Percentiles rank a stretch among this genome's conserved stretches.
Evolutionary conservation across 2,797 vertebrate species (phyloP).

Genomic region (Coregonus sp.): DNA sequence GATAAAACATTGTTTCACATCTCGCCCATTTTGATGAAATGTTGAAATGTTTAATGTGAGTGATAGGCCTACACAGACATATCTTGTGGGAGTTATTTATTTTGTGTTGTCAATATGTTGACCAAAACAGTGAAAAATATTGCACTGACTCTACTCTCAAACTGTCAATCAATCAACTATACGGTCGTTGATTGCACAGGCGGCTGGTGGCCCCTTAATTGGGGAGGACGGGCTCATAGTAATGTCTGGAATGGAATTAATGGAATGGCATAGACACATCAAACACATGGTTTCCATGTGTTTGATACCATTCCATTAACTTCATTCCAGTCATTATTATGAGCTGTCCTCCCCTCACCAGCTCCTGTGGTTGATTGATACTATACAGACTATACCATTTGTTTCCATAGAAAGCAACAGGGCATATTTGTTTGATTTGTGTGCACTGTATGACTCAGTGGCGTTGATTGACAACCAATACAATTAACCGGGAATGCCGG

Average conservation of each 20-base stretch:
- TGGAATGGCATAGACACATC: no score
- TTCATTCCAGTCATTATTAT: no score
- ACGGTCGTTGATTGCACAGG: constrained; percentile 30
- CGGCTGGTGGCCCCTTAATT: no score
- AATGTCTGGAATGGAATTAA: no score
- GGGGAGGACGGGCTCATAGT: no score
- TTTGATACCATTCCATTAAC: no score
- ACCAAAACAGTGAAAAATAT: background rate
- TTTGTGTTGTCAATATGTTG: background rate
- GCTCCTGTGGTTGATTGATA: no score
- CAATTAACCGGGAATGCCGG: constrained; percentile 61
- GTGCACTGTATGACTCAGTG: constrained; percentile 34
- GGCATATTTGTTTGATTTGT: constrained; percentile 56
- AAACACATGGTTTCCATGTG: no score
- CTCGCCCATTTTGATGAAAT: constrained; percentile 38
- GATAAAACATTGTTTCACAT: constrained; percentile 34
- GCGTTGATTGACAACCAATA: constrained; percentile 65
- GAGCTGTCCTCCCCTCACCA: no score
- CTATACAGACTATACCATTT: no score
- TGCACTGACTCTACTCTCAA: background rate
- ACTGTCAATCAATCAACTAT: background rate
- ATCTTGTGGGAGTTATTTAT: constrained; percentile 15
- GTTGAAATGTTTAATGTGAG: constrained; percentile 21
- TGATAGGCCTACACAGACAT: constrained; percentile 35
- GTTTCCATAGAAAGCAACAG: constrained; percentile 18